Conservation (phyloP, 2,113 vertebrate genomes). For the Apeltes quadracus region DNA sequence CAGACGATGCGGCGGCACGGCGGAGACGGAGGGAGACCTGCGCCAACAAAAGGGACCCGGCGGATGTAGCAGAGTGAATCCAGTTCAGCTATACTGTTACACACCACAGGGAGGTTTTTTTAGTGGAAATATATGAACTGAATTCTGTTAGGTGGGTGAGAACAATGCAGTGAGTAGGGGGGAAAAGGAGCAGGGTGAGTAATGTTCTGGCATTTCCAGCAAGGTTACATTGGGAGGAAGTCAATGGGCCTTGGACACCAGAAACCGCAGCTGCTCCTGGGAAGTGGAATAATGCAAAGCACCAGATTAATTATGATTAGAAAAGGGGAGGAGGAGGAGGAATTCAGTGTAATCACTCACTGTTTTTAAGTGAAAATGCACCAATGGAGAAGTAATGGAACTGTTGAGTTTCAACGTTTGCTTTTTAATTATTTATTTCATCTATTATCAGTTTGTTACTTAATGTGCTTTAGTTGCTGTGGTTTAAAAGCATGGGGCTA, state of each 20-base stretch:
- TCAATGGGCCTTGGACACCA: conserved; percentile 53
- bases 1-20: conserved; percentile 45
- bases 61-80: conserved; percentile 62
- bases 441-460: background rate
- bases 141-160: conserved; percentile 60
- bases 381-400: background rate
- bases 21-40: conserved; percentile 46
- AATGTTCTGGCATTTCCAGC: conserved; percentile 69
- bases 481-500: background rate
- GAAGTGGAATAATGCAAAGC: conserved; percentile 51
- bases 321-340: background rate
- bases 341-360: conserved; percentile 13
- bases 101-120: conserved; percentile 35
- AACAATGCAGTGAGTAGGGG: conserved; percentile 60
- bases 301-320: conserved; percentile 41
- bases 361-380: conserved; percentile 1
- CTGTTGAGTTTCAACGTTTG: background rate
- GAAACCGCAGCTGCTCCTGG: conserved; percentile 38
- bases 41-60: conserved; percentile 56
- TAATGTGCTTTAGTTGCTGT: background rate
- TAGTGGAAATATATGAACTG: conserved; percentile 66
- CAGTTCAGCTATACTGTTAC: conserved; percentile 56
- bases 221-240: conserved; percentile 60
- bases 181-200: conserved; percentile 59
- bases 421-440: background rate